A percentile compares a stretch with the other conserved stretches of the same genome.
Evolutionary conservation across 2,888 invertebrate species (phyloP).

Genomic region (Acheta domesticus): DNA sequence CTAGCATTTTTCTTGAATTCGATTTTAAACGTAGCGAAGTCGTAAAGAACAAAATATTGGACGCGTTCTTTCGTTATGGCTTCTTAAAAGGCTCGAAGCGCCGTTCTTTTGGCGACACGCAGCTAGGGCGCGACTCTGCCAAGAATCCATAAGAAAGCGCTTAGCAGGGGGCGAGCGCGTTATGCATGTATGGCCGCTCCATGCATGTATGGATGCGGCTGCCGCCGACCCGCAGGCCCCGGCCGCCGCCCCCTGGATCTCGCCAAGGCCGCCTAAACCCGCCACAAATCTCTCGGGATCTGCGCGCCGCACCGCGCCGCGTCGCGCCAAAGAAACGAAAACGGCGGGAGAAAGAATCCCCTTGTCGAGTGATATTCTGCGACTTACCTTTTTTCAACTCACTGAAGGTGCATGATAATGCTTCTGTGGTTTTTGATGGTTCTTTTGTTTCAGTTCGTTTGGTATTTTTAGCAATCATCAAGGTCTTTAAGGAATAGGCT

Average conservation of each 20-base stretch:
- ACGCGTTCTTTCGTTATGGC: background rate
- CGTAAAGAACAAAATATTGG: slow-evolving; percentile 7
- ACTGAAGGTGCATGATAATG: no score
- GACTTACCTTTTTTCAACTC: no score
- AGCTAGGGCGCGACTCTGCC: background rate
- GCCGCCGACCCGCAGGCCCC: background rate
- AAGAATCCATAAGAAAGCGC: slow-evolving; percentile 18
- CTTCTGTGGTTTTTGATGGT: no score
- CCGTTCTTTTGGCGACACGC: background rate
- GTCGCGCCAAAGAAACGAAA: no score
- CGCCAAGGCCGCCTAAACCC: background rate
- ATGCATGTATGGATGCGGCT: background rate
- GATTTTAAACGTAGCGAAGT: background rate
- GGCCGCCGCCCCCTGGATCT: background rate
- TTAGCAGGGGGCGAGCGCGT: background rate
- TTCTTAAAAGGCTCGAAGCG: background rate
- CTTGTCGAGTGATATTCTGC: no score
- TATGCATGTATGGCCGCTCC: background rate
- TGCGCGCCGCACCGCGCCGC: no score
- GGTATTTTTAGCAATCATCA: no score
- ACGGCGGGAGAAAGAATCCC: no score
- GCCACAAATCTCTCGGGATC: background rate
- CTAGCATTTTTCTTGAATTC: background rate
- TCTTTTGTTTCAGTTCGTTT: no score
- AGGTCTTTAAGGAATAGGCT: no score